Conservation (phyloP, 92 coral and sea anemone genomes). For the Porites divaricata region DNA sequence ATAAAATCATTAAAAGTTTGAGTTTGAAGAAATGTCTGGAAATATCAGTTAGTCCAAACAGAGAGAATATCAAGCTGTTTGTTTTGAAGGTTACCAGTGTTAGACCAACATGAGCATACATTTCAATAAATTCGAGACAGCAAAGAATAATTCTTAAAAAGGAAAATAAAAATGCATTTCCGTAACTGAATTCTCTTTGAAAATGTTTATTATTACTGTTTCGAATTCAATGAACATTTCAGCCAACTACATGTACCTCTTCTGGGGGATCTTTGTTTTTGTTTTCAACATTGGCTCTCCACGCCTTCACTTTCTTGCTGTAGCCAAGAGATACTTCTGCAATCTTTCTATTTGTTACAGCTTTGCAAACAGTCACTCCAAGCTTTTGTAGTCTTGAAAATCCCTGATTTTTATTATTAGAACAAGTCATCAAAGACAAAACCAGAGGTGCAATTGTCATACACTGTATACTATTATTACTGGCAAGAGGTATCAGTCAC, state of each 20-base stretch:
- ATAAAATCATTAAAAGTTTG: constrained; percentile 31
- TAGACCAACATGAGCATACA: neutral
- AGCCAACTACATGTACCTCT: too few relatives aligned
- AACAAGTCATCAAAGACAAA: constrained; percentile 11
- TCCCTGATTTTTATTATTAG: constrained; percentile 11
- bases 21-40: constrained; percentile 39
- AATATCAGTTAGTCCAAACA: constrained; percentile 48
- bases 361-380: constrained; percentile 50
- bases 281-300: constrained; percentile 33
- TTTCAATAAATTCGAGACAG: neutral
- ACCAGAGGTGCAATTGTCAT: too few relatives aligned
- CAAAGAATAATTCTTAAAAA: neutral
- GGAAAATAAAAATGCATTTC: too few relatives aligned
- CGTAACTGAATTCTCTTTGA: too few relatives aligned
- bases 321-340: constrained; percentile 28
- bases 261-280: neutral
- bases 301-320: constrained; percentile 36
- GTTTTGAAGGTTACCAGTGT: too few relatives aligned
- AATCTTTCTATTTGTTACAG: constrained; percentile 45
- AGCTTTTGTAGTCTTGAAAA: constrained; percentile 56
- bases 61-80: constrained; percentile 61
- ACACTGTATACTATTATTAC: too few relatives aligned
- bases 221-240: too few relatives aligned
- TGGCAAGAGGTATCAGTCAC: too few relatives aligned
- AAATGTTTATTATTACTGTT: too few relatives aligned